phyloP scores from a whole-genome alignment of 2,888 invertebrate species.

The Drosophila vallismaia region DNA sequence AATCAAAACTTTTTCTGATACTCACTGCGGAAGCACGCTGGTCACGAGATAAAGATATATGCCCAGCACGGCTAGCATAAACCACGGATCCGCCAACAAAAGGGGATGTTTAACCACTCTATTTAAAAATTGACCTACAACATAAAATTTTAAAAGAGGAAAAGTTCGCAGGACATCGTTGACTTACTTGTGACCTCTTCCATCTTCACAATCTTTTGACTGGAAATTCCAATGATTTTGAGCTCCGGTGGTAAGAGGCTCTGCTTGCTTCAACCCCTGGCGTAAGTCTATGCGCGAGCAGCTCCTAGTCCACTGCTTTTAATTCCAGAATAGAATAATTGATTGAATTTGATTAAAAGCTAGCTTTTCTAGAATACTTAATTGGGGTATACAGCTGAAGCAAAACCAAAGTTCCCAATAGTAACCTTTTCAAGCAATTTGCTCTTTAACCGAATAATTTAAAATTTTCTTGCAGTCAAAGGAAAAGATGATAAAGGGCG shows the following conservation, averaged over 20 bases:
- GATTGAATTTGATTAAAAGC: slow-evolving; percentile 24
- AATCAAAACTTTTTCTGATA: slow-evolving; percentile 2
- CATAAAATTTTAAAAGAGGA: neutral
- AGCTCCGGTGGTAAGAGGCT: slow-evolving; percentile 8
- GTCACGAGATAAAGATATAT: slow-evolving; percentile 72
- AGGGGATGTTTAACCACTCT: slow-evolving; percentile 44
- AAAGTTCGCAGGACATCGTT: neutral
- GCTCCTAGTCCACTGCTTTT: slow-evolving; percentile 31
- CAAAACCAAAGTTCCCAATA: neutral
- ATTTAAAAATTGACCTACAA: slow-evolving; percentile 18
- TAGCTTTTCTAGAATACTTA: neutral
- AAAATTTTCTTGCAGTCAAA: slow-evolving; percentile 90
- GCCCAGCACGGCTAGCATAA: slow-evolving; percentile 58
- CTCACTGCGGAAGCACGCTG: slow-evolving; percentile 67
- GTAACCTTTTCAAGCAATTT: neutral
- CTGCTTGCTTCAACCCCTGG: slow-evolving; percentile 42
- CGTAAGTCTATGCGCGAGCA: slow-evolving; percentile 38
- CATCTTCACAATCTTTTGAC: slow-evolving; percentile 10
- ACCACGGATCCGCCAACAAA: slow-evolving; percentile 53
- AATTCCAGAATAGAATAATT: slow-evolving; percentile 1
- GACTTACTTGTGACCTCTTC: slow-evolving; percentile 29
- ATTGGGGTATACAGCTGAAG: neutral
- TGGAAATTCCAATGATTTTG: neutral
- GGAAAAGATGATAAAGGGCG: slow-evolving; percentile 99
- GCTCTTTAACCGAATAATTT: slow-evolving; percentile 1